Evolutionary conservation across 2,113 vertebrate genomes (phyloP).

Genomic region (Gallinago jamesoni): DNA sequence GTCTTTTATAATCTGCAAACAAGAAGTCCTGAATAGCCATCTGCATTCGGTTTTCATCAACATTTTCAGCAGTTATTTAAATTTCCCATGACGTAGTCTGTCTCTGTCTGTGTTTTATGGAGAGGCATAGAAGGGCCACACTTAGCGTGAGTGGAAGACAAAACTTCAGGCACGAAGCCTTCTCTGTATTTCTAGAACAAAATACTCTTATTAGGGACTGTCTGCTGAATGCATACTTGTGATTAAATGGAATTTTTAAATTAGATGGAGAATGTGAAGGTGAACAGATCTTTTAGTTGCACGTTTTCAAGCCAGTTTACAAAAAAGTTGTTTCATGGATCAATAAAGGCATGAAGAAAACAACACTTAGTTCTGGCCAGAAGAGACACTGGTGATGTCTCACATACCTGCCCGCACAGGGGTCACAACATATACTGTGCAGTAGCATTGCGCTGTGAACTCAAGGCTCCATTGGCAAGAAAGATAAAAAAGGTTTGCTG

Average conservation of each 20-base stretch:
- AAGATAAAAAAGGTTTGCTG: neutral
- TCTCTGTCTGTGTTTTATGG: neutral
- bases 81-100: neutral
- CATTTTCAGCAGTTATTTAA: neutral
- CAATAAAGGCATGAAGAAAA: neutral
- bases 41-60: neutral
- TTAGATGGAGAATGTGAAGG: neutral
- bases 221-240: neutral
- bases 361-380: neutral
- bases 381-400: neutral
- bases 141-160: neutral
- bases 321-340: neutral
- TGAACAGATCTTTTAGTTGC: neutral
- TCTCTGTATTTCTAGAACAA: neutral
- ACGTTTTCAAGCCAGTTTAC: neutral
- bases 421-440: neutral
- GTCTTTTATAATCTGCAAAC: constrained; percentile 5
- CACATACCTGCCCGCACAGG: neutral
- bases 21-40: neutral
- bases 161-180: neutral
- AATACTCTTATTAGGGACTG: neutral
- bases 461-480: neutral
- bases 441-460: neutral
- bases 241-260: neutral
- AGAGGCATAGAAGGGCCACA: neutral